phyloP scores from a whole-genome alignment of 2,888 invertebrate genomes.

The Phorcus lineatus region DNA sequence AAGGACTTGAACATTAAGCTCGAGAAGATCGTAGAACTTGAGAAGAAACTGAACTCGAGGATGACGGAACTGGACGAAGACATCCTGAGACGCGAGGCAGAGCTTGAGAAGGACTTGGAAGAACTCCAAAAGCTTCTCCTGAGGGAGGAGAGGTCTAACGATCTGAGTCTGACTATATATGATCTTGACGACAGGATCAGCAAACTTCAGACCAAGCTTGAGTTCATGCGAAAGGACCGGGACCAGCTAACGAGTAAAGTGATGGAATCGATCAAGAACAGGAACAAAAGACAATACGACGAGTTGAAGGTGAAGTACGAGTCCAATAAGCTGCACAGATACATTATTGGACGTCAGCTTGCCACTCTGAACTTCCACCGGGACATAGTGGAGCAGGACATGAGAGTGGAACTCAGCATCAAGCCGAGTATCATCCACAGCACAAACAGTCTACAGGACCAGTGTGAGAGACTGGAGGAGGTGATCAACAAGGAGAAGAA shows the following conservation, averaged over 20 bases:
- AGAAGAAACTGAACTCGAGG: slow-evolving; percentile 52
- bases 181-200: slow-evolving; percentile 48
- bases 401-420: slow-evolving; percentile 58
- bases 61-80: slow-evolving; percentile 50
- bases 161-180: slow-evolving; percentile 51
- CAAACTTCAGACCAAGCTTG: slow-evolving; percentile 41
- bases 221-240: slow-evolving; percentile 49
- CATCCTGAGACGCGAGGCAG: slow-evolving; percentile 53
- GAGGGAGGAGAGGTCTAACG: slow-evolving; percentile 58
- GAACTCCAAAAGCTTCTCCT: slow-evolving; percentile 56
- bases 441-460: slow-evolving; percentile 65
- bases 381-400: slow-evolving; percentile 53
- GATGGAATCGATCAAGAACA: slow-evolving; percentile 42
- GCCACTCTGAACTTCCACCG: slow-evolving; percentile 55
- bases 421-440: slow-evolving; percentile 59
- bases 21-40: slow-evolving; percentile 53
- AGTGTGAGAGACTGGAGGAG: slow-evolving; percentile 62
- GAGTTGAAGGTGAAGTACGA: slow-evolving; percentile 54
- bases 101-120: slow-evolving; percentile 54
- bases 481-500: slow-evolving; percentile 54
- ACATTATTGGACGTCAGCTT: slow-evolving; percentile 56
- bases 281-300: slow-evolving; percentile 45
- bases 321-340: slow-evolving; percentile 61
- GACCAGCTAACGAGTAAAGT: slow-evolving; percentile 47
- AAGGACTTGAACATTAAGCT: slow-evolving; percentile 59